Base-by-base conservation (phyloP, 2,888 invertebrate species). In the Myathropa florea region DNA sequence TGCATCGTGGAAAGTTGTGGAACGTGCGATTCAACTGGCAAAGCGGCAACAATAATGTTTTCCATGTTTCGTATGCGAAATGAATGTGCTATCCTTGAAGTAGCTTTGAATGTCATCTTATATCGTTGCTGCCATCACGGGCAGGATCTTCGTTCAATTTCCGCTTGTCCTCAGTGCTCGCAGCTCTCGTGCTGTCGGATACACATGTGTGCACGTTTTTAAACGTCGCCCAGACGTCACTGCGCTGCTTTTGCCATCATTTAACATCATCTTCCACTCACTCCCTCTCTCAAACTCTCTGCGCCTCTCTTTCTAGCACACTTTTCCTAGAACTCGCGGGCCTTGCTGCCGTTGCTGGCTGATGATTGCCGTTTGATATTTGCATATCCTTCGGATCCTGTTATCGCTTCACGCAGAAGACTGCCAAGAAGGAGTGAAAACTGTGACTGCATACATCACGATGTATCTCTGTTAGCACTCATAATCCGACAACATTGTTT, bases 1-100 rank as follows among this genome's bases (percentile, higher is more conserved):
- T 12, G 30, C n/a, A n/a, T n/a, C n/a, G 30, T 7, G 18, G 46
- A 46, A 46, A 60, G 26, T 59, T 57, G 63, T 10, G 21, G 67
- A 73, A 73, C 70, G 64, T 79, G 59, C 70, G 80, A 65, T 76
- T 76, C 80, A 84, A 59, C 80, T 84, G 84, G 55, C 70, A 75
- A 75, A 70, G 30, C 59, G 59, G 70, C 64, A 83, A 79, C 79
- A 71, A 79, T 71, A 76, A 76, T 67, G 71, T 81, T 61, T 80
- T 67, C 12, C 73, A 80, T 71, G 61, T 79, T 72, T 63, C 33
- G 46, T 70, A 12, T 64, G 33, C 23, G n/a, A 46, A 30, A 65
- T 57, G 75, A 59, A 67, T 65, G n/a, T 33, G 57, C 53, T 57
- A 23, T 53, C 64, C 53, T 65, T 72, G 21, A 55, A 67, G n/a